Evolutionary conservation across 1,140 invertebrate genomes (phyloP).

Genomic region (silkworm (Bombyx mori)): DNA sequence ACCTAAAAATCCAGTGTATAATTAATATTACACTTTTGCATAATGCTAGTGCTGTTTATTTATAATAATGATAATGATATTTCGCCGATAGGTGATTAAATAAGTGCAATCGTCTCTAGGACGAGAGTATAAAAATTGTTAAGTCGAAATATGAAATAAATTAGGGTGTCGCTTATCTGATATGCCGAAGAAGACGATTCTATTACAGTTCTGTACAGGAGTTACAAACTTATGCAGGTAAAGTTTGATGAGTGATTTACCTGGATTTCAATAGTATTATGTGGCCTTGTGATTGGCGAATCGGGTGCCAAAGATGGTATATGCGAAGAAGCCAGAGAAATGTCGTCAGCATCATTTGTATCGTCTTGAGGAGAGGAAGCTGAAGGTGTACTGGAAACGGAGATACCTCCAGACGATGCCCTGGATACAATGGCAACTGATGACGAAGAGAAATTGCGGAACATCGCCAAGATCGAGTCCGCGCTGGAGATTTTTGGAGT

Average conservation of each 20-base stretch:
- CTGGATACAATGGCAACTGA: slow-evolving; percentile 69
- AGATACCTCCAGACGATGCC: slow-evolving; percentile 71
- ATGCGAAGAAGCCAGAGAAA: slow-evolving; percentile 73
- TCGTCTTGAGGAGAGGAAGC: slow-evolving; percentile 80
- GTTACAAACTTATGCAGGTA: too few relatives aligned
- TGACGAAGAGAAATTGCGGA: slow-evolving; percentile 76
- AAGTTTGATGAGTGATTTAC: slow-evolving; percentile 18
- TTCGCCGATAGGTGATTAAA: too few relatives aligned
- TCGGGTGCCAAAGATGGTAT: slow-evolving; percentile 73
- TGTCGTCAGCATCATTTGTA: slow-evolving; percentile 75
- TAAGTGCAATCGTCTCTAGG: too few relatives aligned
- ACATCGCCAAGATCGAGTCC: slow-evolving; percentile 83
- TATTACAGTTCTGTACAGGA: too few relatives aligned
- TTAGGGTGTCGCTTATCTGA: too few relatives aligned
- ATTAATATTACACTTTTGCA: not conserved
- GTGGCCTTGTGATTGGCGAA: slow-evolving; percentile 67
- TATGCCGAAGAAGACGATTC: too few relatives aligned
- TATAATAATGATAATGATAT: slow-evolving; percentile 7
- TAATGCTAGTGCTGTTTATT: too few relatives aligned
- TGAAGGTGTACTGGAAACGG: slow-evolving; percentile 75
- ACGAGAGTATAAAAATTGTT: too few relatives aligned
- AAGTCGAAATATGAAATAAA: too few relatives aligned
- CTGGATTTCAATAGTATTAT: slow-evolving; percentile 75
- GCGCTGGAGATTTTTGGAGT: slow-evolving; percentile 76
- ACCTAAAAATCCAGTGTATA: slow-evolving; percentile 50